A percentile compares a stretch with the other conserved stretches of the same genome.
These are phyloP conservation scores for Coreius guichenoti DNA, from an alignment of 2,797 vertebrate genomes.

Conservation along the genomic window DNA sequence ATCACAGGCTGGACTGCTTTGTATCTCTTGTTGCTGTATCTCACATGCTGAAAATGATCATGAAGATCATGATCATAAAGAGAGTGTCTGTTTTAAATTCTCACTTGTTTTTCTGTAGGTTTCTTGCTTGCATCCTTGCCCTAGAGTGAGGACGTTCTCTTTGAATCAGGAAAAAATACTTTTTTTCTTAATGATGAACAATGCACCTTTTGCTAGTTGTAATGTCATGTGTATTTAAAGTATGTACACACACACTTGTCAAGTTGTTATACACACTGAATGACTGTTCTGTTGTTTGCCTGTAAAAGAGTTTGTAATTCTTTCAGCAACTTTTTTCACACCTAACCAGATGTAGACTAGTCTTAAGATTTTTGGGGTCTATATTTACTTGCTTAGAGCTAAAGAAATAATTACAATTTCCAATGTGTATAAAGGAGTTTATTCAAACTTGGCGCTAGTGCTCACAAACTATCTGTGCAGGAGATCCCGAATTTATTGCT, in stretches of 20 bases:
- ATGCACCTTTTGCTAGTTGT: constrained; percentile 42
- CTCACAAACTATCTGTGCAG: constrained; percentile 4
- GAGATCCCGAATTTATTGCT: neutral
- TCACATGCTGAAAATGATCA: constrained; percentile 30
- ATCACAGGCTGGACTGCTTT: constrained; percentile 35
- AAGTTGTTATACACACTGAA: constrained; percentile 45
- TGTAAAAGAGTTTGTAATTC: neutral
- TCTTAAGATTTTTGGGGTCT: constrained; percentile 33
- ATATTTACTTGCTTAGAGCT: constrained; percentile 39
- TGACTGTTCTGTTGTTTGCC: constrained; percentile 40
- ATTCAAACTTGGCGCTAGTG: constrained; percentile 44
- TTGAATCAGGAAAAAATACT: constrained; percentile 27
- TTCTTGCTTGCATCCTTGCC: constrained; percentile 5
- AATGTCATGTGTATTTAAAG: constrained; percentile 41
- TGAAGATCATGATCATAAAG: constrained; percentile 12
- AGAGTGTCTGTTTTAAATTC: constrained; percentile 7
- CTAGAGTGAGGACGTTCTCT: neutral
- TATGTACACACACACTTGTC: constrained; percentile 5
- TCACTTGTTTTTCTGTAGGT: constrained; percentile 9
- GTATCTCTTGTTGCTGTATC: constrained; percentile 27
- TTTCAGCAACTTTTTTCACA: constrained; percentile 36
- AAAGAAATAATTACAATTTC: constrained; percentile 38
- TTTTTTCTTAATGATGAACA: constrained; percentile 21
- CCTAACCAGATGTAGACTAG: constrained; percentile 33
- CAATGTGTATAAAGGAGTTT: constrained; percentile 34